Conservation (phyloP, 2,113 vertebrate genomes). For the Hyperoodon ampullatus region DNA sequence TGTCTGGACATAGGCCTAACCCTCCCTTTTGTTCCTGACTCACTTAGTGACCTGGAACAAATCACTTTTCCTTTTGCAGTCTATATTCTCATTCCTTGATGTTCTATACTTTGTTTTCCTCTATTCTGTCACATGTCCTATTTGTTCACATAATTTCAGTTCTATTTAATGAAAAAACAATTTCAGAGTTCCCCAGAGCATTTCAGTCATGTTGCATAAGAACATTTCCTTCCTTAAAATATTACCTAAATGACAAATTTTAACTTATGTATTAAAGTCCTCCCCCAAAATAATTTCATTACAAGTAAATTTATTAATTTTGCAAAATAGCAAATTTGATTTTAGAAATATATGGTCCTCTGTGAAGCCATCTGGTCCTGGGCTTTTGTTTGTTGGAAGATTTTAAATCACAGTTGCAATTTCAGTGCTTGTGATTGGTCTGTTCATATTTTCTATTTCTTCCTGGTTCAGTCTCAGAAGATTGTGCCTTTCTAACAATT, state of each 20-base stretch:
- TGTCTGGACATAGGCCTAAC: background rate
- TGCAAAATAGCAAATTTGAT: conserved; percentile 51
- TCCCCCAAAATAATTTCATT: conserved; percentile 58
- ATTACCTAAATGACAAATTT: conserved; percentile 61
- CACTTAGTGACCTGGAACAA: conserved; percentile 71
- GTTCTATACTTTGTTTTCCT: conserved; percentile 69
- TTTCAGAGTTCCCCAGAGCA: conserved; percentile 68
- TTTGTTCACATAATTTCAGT: conserved; percentile 76
- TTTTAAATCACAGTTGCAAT: no score
- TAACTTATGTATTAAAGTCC: conserved; percentile 44
- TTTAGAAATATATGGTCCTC: conserved; percentile 14
- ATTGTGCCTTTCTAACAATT: no score
- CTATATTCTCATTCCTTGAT: conserved; percentile 68
- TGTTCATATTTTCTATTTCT: no score
- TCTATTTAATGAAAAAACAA: conserved; percentile 79
- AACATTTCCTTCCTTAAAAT: conserved; percentile 64
- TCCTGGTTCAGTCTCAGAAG: no score
- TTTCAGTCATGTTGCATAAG: conserved; percentile 65
- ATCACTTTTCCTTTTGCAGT: conserved; percentile 55
- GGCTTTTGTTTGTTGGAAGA: no score
- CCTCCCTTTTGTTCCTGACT: background rate
- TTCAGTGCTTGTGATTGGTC: no score
- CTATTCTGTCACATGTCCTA: conserved; percentile 69
- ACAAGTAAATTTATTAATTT: conserved; percentile 65
- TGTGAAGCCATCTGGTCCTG: no score